Evolutionary conservation across 37 sponge, comb jelly and placozoan genomes (phyloP).

Genomic region (Ianthella basta): DNA sequence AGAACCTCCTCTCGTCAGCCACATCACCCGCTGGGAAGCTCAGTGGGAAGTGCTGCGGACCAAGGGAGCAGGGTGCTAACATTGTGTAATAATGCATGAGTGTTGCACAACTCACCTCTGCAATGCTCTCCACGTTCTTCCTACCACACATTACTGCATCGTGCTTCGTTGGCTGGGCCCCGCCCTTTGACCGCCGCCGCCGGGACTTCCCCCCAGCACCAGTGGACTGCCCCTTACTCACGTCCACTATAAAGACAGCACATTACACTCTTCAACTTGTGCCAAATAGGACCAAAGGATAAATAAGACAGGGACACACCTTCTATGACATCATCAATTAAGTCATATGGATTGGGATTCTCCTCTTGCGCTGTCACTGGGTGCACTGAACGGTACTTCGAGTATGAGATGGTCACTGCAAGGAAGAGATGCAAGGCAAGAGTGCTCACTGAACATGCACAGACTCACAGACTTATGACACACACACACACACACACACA

Average conservation of each 20-base stretch:
- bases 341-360: not conserved
- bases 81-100: not conserved
- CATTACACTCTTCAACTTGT: not conserved
- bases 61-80: not conserved
- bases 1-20: slow-evolving; percentile 55
- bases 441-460: too few relatives aligned
- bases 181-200: slow-evolving; percentile 44
- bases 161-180: slow-evolving; percentile 80
- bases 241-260: not conserved
- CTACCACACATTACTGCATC: slow-evolving; percentile 82
- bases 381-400: not conserved
- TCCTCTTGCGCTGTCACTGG: not conserved
- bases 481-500: too few relatives aligned
- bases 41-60: slow-evolving; percentile 65
- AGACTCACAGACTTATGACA: too few relatives aligned
- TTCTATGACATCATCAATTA: not conserved
- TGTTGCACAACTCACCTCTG: slow-evolving; percentile 24
- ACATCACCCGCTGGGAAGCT: slow-evolving; percentile 83
- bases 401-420: slow-evolving; percentile 9
- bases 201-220: slow-evolving; percentile 11
- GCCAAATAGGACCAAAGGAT: not conserved
- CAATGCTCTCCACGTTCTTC: slow-evolving; percentile 79
- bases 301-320: not conserved
- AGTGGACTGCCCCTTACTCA: not conserved
- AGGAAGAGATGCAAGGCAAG: too few relatives aligned